Conservation (phyloP, 2,113 vertebrate genomes). For the Megalops atlanticus region DNA sequence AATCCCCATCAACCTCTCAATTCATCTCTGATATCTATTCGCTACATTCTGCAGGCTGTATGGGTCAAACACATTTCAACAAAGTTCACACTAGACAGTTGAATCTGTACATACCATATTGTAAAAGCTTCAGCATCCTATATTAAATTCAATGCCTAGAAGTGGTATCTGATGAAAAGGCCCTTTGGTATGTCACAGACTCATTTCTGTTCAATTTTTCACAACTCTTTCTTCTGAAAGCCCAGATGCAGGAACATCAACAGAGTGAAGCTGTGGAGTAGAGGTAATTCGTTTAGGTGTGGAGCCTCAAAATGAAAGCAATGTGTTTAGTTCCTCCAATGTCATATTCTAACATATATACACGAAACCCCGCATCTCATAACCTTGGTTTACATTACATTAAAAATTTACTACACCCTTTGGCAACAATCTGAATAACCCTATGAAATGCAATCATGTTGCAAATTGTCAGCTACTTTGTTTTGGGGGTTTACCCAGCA, state of each 20-base stretch:
- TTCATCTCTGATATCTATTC: too few relatives aligned
- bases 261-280: not conserved
- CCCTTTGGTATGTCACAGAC: too few relatives aligned
- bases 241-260: not conserved
- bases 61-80: too few relatives aligned
- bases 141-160: too few relatives aligned
- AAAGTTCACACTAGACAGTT: too few relatives aligned
- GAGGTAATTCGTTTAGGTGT: not conserved
- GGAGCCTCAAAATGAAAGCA: not conserved
- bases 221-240: too few relatives aligned
- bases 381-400: conserved; percentile 84
- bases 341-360: conserved; percentile 67
- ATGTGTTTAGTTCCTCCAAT: not conserved
- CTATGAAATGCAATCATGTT: conserved; percentile 78
- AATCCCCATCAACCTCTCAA: too few relatives aligned
- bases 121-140: too few relatives aligned
- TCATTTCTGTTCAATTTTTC: too few relatives aligned
- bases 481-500: conserved; percentile 68
- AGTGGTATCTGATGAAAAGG: too few relatives aligned
- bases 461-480: conserved; percentile 43
- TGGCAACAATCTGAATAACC: conserved; percentile 79
- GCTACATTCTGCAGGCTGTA: too few relatives aligned
- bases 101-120: too few relatives aligned
- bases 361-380: conserved; percentile 83
- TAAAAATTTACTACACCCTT: conserved; percentile 86